Evolutionary conservation across 2,113 vertebrate genomes (phyloP).

Genomic region (Crotalus helleri): DNA sequence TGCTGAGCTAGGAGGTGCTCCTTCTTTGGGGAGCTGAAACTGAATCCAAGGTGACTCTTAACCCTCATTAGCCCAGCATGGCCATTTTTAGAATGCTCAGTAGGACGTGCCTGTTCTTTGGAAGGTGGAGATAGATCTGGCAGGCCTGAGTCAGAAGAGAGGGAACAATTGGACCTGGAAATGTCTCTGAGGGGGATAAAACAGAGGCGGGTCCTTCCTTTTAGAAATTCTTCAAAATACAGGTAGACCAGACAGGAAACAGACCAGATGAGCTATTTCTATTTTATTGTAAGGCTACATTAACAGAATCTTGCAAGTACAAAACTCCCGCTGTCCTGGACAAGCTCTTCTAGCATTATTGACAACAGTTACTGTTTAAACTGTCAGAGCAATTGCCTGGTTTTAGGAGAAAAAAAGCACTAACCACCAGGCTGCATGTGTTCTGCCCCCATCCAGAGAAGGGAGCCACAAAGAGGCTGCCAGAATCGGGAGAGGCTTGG

Average conservation of each 20-base stretch:
- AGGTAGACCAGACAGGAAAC: background rate
- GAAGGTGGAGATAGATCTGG: background rate
- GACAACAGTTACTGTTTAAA: background rate
- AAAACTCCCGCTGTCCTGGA: background rate
- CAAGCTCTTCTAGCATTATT: background rate
- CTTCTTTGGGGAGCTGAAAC: conserved; percentile 67
- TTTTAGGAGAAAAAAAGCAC: no score
- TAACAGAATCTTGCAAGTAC: background rate
- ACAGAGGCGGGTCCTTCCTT: background rate
- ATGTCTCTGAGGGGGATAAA: background rate
- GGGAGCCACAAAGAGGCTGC: background rate
- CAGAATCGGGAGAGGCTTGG: background rate
- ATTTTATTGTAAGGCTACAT: background rate
- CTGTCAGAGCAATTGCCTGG: background rate
- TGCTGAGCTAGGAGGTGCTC: conserved; percentile 50
- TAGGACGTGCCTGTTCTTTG: background rate
- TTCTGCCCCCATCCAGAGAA: background rate
- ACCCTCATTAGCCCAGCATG: conserved; percentile 50
- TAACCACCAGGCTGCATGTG: background rate
- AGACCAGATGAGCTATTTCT: background rate
- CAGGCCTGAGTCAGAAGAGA: background rate
- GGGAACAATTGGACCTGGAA: background rate
- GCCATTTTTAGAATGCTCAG: conserved; percentile 41
- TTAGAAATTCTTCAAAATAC: background rate
- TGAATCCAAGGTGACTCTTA: conserved; percentile 63